Conservation (phyloP, 1,140 invertebrate genomes). For the Caerostris extrusa region DNA sequence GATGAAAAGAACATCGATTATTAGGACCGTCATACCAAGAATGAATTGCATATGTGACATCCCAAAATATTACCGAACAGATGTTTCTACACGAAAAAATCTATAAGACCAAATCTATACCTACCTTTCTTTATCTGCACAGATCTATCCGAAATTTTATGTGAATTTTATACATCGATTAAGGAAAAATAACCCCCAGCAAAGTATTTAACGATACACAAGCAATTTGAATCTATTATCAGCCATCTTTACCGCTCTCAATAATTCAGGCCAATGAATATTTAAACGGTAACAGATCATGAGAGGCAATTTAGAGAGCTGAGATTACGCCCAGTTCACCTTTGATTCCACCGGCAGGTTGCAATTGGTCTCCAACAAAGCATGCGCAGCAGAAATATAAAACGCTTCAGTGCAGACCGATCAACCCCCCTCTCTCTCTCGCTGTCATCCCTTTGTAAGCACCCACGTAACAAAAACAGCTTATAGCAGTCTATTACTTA, state of each 20-base stretch:
- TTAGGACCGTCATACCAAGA: too few species aligned
- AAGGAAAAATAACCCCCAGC: background rate
- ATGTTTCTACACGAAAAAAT: too few species aligned
- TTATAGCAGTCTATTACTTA: constrained; percentile 62
- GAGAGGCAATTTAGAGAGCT: background rate
- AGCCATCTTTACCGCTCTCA: background rate
- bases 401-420: background rate
- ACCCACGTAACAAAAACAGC: constrained; percentile 61
- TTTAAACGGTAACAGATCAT: background rate
- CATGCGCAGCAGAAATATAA: background rate
- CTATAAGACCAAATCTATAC: too few species aligned
- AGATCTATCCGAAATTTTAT: background rate
- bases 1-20: too few species aligned
- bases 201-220: constrained; percentile 7
- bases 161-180: background rate
- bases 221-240: background rate
- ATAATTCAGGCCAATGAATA: constrained; percentile 12
- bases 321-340: background rate
- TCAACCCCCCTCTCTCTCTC: background rate
- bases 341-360: background rate
- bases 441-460: background rate
- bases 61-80: too few species aligned
- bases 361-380: background rate
- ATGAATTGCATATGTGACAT: too few species aligned
- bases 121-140: too few species aligned